Evolutionary conservation across 1,140 invertebrate genomes (phyloP), one percentile per base, ranked within the genome.

Genomic region (Drosophila persimilis): DNA sequence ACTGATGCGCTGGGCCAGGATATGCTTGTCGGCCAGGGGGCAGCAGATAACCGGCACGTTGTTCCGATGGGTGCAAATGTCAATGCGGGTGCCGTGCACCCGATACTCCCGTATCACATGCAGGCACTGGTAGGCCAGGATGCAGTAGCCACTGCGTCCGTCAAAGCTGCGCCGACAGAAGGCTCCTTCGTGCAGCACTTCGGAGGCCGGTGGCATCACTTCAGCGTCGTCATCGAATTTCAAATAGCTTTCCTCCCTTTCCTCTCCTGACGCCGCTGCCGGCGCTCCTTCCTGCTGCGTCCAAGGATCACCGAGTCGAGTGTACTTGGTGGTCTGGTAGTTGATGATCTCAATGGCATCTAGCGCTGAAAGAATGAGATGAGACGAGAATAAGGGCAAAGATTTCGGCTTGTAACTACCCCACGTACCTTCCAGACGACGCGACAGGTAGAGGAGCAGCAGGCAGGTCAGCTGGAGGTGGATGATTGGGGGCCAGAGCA

Each of bases 11-110:
- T 91, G 78, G 0, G 73, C 54, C 31, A 83, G 64, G 31, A 89
- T 64, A 60, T 89, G 84, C 43, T 91, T 91, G 22, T 84, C 90
- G 0, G 77, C 80, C 47, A 90, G 41, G 0, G 90, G 84, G 48
- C 90, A 91, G 51, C 90, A 91, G n/a, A 91, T 91, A 4, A 91
- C 79, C 0, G 90, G 90, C 29, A 91, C 63, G 50, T 89, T 91
- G 20, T 64, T 77, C 6, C 88, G 76, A 55, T 91, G 73, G 11
- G 88, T 88, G 57, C 90, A 91, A 8, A 91, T 73, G 56, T 91
- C 90, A 4, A 91, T 84, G 31, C 70, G 77, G 0, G 76, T 80
- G 20, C 90, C 88, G 55, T 91, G 90, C 26, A 86, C 62, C 1
- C 90, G 86, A 66, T 85, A 89, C 55, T 91, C 90, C 1, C 84